These are phyloP conservation scores for Paralichthys olivaceus DNA, from an alignment of 2,113 vertebrate species.

Conservation along the genomic window DNA sequence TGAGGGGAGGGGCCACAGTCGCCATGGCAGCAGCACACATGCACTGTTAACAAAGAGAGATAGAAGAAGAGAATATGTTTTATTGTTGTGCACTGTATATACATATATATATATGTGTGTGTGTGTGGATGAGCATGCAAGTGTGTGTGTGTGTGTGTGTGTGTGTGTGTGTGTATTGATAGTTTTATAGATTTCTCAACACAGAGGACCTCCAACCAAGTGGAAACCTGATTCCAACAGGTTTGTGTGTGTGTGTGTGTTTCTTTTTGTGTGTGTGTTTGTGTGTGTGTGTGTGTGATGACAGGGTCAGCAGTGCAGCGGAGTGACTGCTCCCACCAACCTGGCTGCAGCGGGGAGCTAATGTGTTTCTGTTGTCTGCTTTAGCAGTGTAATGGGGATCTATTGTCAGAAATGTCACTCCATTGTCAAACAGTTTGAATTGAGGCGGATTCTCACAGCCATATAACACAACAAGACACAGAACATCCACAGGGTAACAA, in stretches of 20 bases:
- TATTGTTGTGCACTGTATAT: constrained; percentile 16
- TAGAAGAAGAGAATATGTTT: constrained; percentile 23
- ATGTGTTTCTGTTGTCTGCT: constrained; percentile 62
- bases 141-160: constrained; percentile 11
- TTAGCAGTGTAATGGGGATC: constrained; percentile 34
- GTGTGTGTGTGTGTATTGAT: constrained; percentile 12
- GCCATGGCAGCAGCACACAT: constrained; percentile 81
- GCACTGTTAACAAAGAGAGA: constrained; percentile 74
- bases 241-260: constrained; percentile 22
- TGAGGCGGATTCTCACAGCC: constrained; percentile 41
- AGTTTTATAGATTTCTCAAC: constrained; percentile 43
- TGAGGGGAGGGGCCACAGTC: constrained; percentile 77
- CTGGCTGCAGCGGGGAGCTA: constrained; percentile 46
- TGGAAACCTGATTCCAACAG: constrained; percentile 34
- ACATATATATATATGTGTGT: constrained; percentile 11
- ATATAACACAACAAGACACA: constrained; percentile 44
- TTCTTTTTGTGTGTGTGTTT: constrained; percentile 17
- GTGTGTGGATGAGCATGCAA: constrained; percentile 2
- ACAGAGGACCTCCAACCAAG: not conserved
- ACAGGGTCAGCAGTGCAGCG: constrained; percentile 62
- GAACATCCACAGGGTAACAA: constrained; percentile 48
- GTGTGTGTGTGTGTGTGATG: not conserved
- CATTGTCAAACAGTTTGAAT: constrained; percentile 51
- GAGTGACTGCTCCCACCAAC: constrained; percentile 52
- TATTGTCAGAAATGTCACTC: constrained; percentile 62